phyloP scores from a whole-genome alignment of 2,888 invertebrate genomes.

The Trachelus iudaicus region DNA sequence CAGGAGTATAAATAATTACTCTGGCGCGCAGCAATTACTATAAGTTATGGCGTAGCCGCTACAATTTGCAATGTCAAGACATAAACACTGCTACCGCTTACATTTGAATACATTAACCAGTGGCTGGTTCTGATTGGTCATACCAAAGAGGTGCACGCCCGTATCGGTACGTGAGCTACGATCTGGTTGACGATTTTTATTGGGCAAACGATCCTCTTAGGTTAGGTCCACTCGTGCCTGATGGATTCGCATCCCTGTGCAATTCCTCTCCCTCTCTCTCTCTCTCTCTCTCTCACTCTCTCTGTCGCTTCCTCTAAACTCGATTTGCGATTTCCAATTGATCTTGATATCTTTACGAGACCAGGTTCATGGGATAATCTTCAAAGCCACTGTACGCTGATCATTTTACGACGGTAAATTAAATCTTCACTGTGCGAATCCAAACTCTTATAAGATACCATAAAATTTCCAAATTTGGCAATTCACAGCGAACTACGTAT shows the following conservation, averaged over 20 bases:
- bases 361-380: constrained; percentile 12
- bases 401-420: constrained; percentile 10
- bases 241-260: constrained; percentile 15
- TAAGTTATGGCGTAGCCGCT: constrained; percentile 65
- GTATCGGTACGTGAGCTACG: constrained; percentile 60
- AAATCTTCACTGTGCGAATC: background rate
- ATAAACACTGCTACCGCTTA: constrained; percentile 67
- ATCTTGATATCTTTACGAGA: constrained; percentile 43
- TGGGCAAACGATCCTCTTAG: constrained; percentile 53
- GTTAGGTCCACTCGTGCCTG: constrained; percentile 30
- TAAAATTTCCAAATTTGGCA: background rate
- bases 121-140: constrained; percentile 58
- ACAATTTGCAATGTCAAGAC: constrained; percentile 67
- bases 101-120: constrained; percentile 65
- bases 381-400: background rate
- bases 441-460: background rate
- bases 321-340: constrained; percentile 41
- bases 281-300: constrained; percentile 13
- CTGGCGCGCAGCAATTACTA: constrained; percentile 64
- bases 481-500: background rate
- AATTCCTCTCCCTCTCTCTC: constrained; percentile 15
- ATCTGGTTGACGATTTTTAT: constrained; percentile 64
- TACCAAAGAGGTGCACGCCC: constrained; percentile 43
- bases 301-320: constrained; percentile 29
- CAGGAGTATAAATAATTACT: constrained; percentile 65